phyloP scores from a whole-genome alignment of 2,888 invertebrate genomes.

The Erebia epiphron region DNA sequence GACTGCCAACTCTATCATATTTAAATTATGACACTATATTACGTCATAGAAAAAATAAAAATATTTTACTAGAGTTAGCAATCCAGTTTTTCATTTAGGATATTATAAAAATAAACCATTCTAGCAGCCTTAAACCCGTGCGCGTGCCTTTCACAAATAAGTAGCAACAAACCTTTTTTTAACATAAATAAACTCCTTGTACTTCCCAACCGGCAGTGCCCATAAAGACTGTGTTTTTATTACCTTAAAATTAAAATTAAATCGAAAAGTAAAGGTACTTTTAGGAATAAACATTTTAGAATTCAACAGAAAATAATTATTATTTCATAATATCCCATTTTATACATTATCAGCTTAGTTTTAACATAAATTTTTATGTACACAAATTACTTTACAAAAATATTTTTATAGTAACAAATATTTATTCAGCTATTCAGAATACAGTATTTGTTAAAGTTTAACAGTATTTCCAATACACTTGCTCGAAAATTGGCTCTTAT shows the following conservation, averaged over 20 bases:
- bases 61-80: conserved; percentile 51
- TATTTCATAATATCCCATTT: conserved; percentile 55
- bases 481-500: neutral
- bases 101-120: conserved; percentile 51
- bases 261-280: conserved; percentile 72
- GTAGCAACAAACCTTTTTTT: conserved; percentile 53
- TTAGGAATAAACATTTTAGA: conserved; percentile 79
- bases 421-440: neutral
- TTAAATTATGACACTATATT: conserved; percentile 15
- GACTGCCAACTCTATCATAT: conserved; percentile 54
- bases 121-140: conserved; percentile 71
- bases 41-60: conserved; percentile 22
- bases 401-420: conserved; percentile 1
- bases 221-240: conserved; percentile 64
- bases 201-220: conserved; percentile 57
- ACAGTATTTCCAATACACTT: neutral
- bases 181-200: conserved; percentile 68
- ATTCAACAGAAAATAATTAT: conserved; percentile 62
- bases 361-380: conserved; percentile 46
- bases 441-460: neutral
- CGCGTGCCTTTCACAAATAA: conserved; percentile 58
- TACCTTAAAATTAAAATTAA: conserved; percentile 59
- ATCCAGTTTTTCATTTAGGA: conserved; percentile 44
- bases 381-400: conserved; percentile 27
- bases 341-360: conserved; percentile 65